Evolutionary conservation across 2,888 invertebrate genomes (phyloP).

Genomic region (Smittia aterrima): DNA sequence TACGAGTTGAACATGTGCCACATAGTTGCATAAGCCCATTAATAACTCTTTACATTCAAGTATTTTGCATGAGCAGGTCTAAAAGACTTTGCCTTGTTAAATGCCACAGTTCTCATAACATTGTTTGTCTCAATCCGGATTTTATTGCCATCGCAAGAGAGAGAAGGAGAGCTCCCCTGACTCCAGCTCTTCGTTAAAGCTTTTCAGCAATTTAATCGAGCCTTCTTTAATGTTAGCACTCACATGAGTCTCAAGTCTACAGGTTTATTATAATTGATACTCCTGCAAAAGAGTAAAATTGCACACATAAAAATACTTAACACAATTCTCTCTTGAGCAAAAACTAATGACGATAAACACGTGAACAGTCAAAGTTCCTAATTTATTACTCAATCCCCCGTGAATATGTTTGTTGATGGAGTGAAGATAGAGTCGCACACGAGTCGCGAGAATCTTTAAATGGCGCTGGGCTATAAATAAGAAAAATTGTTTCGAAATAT

Average conservation of each 20-base stretch:
- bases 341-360: background rate
- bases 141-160: too few species aligned
- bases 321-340: too few species aligned
- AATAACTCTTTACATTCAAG: conserved; percentile 11
- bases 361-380: conserved; percentile 28
- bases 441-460: background rate
- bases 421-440: background rate
- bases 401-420: conserved; percentile 30
- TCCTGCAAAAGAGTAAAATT: background rate
- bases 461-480: background rate
- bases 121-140: conserved; percentile 11
- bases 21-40: conserved; percentile 14
- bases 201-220: background rate
- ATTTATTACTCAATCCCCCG: conserved; percentile 29
- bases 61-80: background rate
- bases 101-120: conserved; percentile 23
- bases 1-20: background rate
- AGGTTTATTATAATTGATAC: conserved; percentile 4
- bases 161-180: too few species aligned
- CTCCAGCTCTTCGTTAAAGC: background rate
- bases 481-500: background rate
- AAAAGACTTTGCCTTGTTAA: background rate
- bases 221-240: background rate
- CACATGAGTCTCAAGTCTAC: background rate
- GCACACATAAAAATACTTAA: background rate